phyloP scores from a whole-genome alignment of 2,113 vertebrate genomes.

The Cyanoramphus novaezelandiae region DNA sequence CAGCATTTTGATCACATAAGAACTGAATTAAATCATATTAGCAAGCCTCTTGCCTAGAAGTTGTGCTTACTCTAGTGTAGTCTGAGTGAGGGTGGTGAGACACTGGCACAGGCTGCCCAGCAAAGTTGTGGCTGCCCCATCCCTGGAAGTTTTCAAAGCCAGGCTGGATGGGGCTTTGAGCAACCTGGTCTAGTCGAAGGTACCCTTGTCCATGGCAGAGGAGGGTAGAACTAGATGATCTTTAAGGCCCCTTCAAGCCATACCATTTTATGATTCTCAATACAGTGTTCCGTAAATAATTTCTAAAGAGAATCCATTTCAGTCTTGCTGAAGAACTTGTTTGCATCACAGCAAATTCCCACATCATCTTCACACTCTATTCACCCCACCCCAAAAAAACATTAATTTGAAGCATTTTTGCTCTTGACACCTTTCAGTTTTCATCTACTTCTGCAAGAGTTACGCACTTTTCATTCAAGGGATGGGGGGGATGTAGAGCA shows the following conservation, averaged over 20 bases:
- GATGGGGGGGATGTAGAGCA: neutral
- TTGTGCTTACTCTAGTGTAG: neutral
- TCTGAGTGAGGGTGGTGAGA: neutral
- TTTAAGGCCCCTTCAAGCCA: neutral
- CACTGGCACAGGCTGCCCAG: neutral
- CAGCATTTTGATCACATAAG: neutral
- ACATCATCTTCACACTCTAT: neutral
- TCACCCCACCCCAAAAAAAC: neutral
- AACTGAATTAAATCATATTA: neutral
- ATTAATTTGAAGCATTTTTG: neutral
- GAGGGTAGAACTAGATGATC: neutral
- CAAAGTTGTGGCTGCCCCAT: neutral
- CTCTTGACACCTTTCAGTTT: neutral
- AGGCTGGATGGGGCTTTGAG: neutral
- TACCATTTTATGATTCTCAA: neutral
- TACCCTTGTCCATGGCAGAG: neutral
- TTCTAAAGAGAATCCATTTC: neutral
- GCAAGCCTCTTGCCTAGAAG: neutral
- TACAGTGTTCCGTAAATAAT: neutral
- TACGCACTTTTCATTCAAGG: neutral
- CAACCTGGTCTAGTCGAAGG: neutral
- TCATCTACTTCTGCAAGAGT: neutral
- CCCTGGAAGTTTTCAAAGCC: neutral
- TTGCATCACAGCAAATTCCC: neutral
- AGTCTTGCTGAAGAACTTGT: neutral